phyloP scores from a whole-genome alignment of 2,113 vertebrate species.

The Pontoporia blainvillei region DNA sequence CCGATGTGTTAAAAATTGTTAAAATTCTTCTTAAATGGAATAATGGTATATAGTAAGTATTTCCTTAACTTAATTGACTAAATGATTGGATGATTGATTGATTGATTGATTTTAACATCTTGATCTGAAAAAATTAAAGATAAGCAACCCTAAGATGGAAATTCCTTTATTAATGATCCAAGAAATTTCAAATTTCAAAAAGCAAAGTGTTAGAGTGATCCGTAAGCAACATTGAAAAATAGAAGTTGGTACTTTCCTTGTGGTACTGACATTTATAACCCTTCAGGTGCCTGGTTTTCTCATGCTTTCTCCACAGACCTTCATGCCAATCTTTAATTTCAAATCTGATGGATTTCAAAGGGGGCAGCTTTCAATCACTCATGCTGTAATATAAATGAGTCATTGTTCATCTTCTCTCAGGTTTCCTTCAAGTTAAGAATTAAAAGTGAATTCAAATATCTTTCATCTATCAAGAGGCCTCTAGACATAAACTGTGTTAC shows the following conservation, averaged over 20 bases:
- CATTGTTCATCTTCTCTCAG: neutral
- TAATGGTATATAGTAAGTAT: neutral
- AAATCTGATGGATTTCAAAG: neutral
- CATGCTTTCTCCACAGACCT: neutral
- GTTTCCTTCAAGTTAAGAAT: neutral
- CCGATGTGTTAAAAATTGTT: neutral
- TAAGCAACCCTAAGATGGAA: neutral
- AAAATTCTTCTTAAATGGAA: neutral
- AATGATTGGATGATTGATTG: neutral
- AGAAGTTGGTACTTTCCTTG: accelerated
- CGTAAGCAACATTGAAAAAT: neutral
- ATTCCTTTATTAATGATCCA: neutral
- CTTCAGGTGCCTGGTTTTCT: accelerated
- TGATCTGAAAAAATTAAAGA: neutral
- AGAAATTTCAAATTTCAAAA: neutral
- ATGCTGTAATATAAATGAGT: neutral
- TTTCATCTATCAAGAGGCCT: neutral
- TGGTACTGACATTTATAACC: neutral
- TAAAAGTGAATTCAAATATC: neutral
- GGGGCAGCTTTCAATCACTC: neutral
- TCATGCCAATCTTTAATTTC: neutral
- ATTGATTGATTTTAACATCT: neutral
- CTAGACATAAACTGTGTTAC: neutral
- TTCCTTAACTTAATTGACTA: neutral
- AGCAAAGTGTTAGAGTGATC: neutral